phyloP scores from a whole-genome alignment of 1,140 invertebrate species.

The Danaus melanippus region DNA sequence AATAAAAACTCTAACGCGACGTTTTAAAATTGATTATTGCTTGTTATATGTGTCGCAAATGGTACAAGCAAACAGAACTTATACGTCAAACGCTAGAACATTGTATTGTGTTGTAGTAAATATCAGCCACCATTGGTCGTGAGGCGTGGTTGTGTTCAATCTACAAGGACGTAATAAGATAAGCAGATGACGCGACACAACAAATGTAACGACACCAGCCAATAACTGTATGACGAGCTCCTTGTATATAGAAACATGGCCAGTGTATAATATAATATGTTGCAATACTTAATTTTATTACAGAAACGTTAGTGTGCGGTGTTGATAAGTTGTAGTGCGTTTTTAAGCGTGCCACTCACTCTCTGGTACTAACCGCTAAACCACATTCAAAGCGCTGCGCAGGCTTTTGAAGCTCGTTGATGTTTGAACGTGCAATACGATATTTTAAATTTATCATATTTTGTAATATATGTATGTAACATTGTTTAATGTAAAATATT shows the following conservation, averaged over 20 bases:
- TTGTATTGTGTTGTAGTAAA: slow-evolving; percentile 10
- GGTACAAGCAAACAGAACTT: slow-evolving; percentile 12
- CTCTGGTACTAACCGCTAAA: too few relatives aligned
- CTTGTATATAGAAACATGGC: too few relatives aligned
- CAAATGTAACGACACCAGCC: slow-evolving; percentile 36
- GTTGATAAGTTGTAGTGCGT: too few relatives aligned
- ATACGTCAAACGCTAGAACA: slow-evolving; percentile 21
- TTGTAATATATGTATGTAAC: too few relatives aligned
- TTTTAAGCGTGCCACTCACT: too few relatives aligned
- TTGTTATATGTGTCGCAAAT: slow-evolving; percentile 14
- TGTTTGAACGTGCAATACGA: too few relatives aligned
- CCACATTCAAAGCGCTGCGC: too few relatives aligned
- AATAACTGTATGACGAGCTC: slow-evolving; percentile 4
- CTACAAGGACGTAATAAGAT: slow-evolving; percentile 30
- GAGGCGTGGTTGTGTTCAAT: slow-evolving; percentile 31
- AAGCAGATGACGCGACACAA: slow-evolving; percentile 21
- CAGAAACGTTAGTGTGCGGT: background rate
- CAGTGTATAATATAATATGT: slow-evolving; percentile 4
- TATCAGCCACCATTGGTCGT: slow-evolving; percentile 28
- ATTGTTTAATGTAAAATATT: too few relatives aligned
- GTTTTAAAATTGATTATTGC: slow-evolving; percentile 26
- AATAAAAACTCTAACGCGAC: slow-evolving; percentile 21
- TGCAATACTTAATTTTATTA: background rate
- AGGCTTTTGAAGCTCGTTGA: too few relatives aligned
- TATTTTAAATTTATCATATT: too few relatives aligned